Evolutionary conservation across 2,113 vertebrate species (phyloP), one percentile per base, ranked within the genome.

Genomic region (Turdus rufiventris): DNA sequence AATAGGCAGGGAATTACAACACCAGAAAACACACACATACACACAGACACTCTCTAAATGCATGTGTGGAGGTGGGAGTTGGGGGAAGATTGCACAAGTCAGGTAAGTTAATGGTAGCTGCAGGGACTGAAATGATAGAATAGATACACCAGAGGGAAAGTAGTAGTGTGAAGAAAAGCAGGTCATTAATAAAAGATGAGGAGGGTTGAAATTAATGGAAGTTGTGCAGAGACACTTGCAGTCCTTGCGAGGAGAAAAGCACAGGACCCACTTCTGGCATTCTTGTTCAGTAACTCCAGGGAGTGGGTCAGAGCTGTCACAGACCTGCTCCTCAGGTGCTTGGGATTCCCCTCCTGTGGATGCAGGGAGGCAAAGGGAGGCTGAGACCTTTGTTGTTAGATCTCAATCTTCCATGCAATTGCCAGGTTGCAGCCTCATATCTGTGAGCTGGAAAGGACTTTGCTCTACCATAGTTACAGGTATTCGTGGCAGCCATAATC

Each of bases 31-130:
- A 34, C 14, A 34, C 20, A 29, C 38, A 13, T 12, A 5, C 33
- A 23, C 34, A 5, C 21, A 57, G 14, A 34, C 31, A n/a, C 48
- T 0, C 9, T 10, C 19, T 14, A 58, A 86, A 51, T 45, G 23
- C 0, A 0, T 29, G 21, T 29, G 5, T 4, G 5, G 80, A 77
- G 26, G 16, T 36, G 48, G 25, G 34, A 14, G 5, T 0, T 33
- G 34, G 38, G 16, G 5, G 17, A 72, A 18, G 33, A 38, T 62
- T 38, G 29, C 18, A 18, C 24, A 72, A 72, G 18, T 56, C 36
- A 40, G 38, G 67, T 71, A 61, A 74, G 16, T 58, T 83, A 71
- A 56, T 63, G 28, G 28, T 57, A 83, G 40, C 85, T 51, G 75
- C 65, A 70, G 76, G 48, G n/a, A 18, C 28, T 63, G 54, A 28